A percentile compares a stretch with the other conserved stretches of the same genome.
These are phyloP conservation scores for Pseudochirops cupreus DNA, from an alignment of 2,797 vertebrate genomes.

Conservation along the genomic window DNA sequence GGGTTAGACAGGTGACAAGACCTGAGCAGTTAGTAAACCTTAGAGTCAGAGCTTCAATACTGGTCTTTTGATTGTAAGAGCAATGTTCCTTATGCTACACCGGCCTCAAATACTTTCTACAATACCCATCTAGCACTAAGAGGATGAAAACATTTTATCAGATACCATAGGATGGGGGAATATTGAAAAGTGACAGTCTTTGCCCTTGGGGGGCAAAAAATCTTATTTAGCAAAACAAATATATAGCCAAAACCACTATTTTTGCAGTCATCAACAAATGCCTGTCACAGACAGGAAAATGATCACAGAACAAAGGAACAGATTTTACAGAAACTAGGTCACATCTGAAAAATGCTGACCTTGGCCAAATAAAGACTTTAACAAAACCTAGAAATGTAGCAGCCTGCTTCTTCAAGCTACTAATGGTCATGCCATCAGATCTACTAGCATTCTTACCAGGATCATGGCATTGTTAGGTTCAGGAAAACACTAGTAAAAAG, in stretches of 20 bases:
- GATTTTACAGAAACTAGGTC: not conserved
- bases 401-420: not conserved
- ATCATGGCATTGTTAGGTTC: not conserved
- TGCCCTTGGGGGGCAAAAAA: not conserved
- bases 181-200: not conserved
- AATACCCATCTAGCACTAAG: not conserved
- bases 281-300: not conserved
- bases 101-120: not conserved
- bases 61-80: not conserved
- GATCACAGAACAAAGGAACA: not conserved
- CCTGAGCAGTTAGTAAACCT: not conserved
- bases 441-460: not conserved
- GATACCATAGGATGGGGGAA: not conserved
- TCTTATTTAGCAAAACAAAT: not conserved
- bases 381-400: not conserved
- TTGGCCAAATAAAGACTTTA: not conserved
- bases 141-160: not conserved
- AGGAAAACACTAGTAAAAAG: not conserved
- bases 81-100: not conserved
- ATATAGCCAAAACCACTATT: not conserved
- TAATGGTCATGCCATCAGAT: not conserved
- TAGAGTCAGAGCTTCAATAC: not conserved
- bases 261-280: not conserved
- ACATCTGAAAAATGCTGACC: not conserved
- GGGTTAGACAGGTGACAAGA: not conserved